Conservation (phyloP, 2,113 vertebrate genomes). For the Ceuthmochares aereus region DNA sequence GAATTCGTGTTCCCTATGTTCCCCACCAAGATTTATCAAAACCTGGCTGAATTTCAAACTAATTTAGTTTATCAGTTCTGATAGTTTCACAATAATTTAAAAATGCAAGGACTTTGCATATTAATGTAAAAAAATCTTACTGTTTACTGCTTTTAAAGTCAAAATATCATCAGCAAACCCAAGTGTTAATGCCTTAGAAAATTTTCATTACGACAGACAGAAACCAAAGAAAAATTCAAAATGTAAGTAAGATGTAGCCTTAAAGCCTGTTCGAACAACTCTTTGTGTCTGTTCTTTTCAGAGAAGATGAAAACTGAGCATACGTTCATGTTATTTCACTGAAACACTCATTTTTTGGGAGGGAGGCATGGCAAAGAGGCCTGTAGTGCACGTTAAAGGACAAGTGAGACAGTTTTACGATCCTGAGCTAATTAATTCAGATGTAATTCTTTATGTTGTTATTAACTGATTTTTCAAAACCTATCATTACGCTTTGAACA, state of each 20-base stretch:
- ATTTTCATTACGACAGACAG: neutral
- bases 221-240: neutral
- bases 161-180: neutral
- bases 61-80: neutral
- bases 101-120: neutral
- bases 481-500: neutral
- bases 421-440: neutral
- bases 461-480: neutral
- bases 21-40: neutral
- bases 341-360: neutral
- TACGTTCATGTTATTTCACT: neutral
- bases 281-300: neutral
- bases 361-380: neutral
- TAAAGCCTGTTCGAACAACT: neutral
- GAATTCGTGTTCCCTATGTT: rapidly evolving
- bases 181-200: neutral
- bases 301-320: neutral
- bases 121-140: neutral
- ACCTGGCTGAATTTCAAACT: neutral
- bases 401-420: neutral
- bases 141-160: neutral
- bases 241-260: neutral
- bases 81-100: neutral
- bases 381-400: rapidly evolving
- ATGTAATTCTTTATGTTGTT: neutral